Base-by-base conservation (phyloP, 2,888 invertebrate genomes). In the Melolontha melolontha region DNA sequence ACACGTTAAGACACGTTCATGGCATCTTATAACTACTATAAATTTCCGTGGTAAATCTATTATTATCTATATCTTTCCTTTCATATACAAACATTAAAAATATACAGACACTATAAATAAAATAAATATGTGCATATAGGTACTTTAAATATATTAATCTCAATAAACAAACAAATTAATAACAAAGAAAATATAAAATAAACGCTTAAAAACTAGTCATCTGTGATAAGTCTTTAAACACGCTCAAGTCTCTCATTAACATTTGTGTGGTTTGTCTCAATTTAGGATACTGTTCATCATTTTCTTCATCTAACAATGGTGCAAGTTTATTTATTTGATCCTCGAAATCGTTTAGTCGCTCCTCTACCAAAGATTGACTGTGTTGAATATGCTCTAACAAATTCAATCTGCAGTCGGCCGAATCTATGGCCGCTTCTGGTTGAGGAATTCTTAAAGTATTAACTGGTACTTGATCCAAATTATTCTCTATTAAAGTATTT, bases 371-470 rank as follows among this genome's bases (percentile, higher is more conserved):
- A 69, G 87, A 86, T 80, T 94, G 93, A 77, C 91, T 90, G 72
- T 92, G 89, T 75, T 90, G 88, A 64, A 95, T 88, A 79, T 95
- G 94, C 27, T 91, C 90, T 72, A 95, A 84, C 57, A 96, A 85
- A 65, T 92, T 89, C 76, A 90, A 86, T 73, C 92, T 89, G 75
- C 95, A 95, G 79, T 91, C 92, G 51, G 88, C 86, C 51, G 91
- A 88, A 82, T 94, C 92, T 66, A 94, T 94, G 1, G 93, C 90
- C 10, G 92, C 92, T 81, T 95, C 94, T 0, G 94, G 94, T 81
- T 91, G 89, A 10, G 94, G 94, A 71, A 88, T 89, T 54, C 78
- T 80, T 0, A 81, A 79, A 11, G 57, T 55, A 12, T 69, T 68
- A 40, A 63, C 47, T 50, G 74, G 52, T 11, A 73, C 42, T 16